Conservation (phyloP, 2,888 invertebrate genomes). For the Ophonus ardosiacus region DNA sequence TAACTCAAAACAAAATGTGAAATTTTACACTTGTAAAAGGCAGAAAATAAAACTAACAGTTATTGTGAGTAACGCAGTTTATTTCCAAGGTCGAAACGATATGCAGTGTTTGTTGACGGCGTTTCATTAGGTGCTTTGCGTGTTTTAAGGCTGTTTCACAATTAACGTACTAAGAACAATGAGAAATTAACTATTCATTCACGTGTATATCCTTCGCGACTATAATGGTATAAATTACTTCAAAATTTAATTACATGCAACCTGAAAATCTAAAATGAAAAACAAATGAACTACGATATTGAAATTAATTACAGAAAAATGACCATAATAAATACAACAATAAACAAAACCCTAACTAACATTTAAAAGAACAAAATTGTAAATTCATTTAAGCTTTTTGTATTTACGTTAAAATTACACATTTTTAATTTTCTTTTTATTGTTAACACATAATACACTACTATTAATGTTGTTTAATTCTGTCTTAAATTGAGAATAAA, state of each 20-base stretch:
- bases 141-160: constrained; percentile 37
- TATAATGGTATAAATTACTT: constrained; percentile 11
- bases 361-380: no score
- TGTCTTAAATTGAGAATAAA: no score
- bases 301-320: no score
- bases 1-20: not conserved
- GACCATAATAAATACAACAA: no score
- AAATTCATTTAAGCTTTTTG: no score
- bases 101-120: constrained; percentile 20
- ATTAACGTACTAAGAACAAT: constrained; percentile 46
- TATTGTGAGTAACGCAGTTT: not conserved
- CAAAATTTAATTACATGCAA: constrained; percentile 14
- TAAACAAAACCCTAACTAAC: no score
- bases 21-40: not conserved
- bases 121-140: constrained; percentile 30
- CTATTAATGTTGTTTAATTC: no score
- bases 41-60: constrained; percentile 7
- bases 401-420: no score
- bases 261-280: not conserved
- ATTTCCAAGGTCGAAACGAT: constrained; percentile 8
- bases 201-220: constrained; percentile 30
- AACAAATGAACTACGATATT: no score
- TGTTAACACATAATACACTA: no score
- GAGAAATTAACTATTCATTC: constrained; percentile 44
- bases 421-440: no score